Evolutionary conservation across 2,888 invertebrate genomes (phyloP).

Genomic region (Leptura quadrifasciata): DNA sequence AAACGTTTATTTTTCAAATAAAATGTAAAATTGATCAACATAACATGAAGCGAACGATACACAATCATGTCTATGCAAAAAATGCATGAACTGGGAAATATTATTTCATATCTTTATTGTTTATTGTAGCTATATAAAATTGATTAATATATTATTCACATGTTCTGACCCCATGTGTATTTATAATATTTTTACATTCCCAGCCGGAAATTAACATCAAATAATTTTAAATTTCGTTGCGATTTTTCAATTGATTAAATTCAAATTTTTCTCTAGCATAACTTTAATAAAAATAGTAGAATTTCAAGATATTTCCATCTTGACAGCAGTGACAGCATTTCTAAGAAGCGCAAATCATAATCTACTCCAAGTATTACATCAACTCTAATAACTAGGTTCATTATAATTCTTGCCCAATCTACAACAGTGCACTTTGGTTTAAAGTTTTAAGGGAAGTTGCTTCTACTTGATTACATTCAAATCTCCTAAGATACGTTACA

Average conservation of each 20-base stretch:
- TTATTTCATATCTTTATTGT: neutral
- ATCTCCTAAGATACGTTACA: neutral
- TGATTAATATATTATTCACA: neutral
- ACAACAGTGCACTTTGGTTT: constrained; percentile 25
- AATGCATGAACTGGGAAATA: neutral
- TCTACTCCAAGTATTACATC: constrained; percentile 16
- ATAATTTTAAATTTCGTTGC: neutral
- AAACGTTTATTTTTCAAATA: too few species aligned
- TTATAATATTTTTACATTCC: neutral
- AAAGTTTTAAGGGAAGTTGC: constrained; percentile 2
- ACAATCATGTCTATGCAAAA: neutral
- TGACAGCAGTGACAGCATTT: neutral
- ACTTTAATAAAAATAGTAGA: constrained; percentile 16
- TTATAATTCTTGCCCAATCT: constrained; percentile 22
- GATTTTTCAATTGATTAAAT: constrained; percentile 8
- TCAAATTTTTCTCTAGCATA: neutral
- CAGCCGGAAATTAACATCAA: constrained; percentile 2
- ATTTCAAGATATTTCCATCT: neutral
- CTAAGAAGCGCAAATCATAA: constrained; percentile 10
- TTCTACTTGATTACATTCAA: neutral
- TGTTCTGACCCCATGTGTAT: neutral
- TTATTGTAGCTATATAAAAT: neutral
- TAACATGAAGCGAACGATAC: too few species aligned
- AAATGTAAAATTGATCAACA: too few species aligned
- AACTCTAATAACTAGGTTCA: constrained; percentile 20